Evolutionary conservation across 2,888 invertebrate genomes (phyloP).

Genomic region (Mactromeris polynyma): DNA sequence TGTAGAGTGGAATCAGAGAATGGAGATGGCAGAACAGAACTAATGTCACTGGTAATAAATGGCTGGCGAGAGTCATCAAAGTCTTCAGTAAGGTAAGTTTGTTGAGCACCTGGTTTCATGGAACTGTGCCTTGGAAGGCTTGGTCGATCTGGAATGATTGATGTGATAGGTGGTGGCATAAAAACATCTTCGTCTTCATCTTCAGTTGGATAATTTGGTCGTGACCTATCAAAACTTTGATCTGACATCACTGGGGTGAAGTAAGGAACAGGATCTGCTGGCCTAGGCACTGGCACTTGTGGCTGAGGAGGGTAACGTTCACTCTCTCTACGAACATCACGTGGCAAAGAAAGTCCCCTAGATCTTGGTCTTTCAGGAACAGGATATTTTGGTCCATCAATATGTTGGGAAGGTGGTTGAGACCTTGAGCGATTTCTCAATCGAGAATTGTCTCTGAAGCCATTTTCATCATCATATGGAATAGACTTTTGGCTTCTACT

Average conservation of each 20-base stretch:
- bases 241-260: slow-evolving; percentile 34
- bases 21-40: slow-evolving; percentile 82
- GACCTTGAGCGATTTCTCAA: slow-evolving; percentile 56
- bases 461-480: slow-evolving; percentile 58
- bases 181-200: slow-evolving; percentile 81
- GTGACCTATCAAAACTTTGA: slow-evolving; percentile 60
- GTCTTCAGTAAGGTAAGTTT: slow-evolving; percentile 78
- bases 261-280: slow-evolving; percentile 39
- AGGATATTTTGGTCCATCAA: slow-evolving; percentile 54
- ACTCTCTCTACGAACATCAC: slow-evolving; percentile 52
- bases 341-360: slow-evolving; percentile 49
- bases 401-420: slow-evolving; percentile 50
- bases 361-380: slow-evolving; percentile 56
- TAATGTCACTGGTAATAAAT: slow-evolving; percentile 78
- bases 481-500: slow-evolving; percentile 8
- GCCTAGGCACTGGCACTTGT: slow-evolving; percentile 41
- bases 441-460: slow-evolving; percentile 42
- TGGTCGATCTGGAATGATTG: slow-evolving; percentile 64
- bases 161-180: slow-evolving; percentile 68
- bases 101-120: slow-evolving; percentile 80
- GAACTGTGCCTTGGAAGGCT: slow-evolving; percentile 83
- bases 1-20: slow-evolving; percentile 54
- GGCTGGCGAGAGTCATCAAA: slow-evolving; percentile 63
- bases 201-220: slow-evolving; percentile 66
- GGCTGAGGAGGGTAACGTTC: slow-evolving; percentile 43